Evolutionary conservation across 2,888 invertebrate genomes (phyloP), one percentile per base, ranked within the genome.

Genomic region (Mythimna lalbum): DNA sequence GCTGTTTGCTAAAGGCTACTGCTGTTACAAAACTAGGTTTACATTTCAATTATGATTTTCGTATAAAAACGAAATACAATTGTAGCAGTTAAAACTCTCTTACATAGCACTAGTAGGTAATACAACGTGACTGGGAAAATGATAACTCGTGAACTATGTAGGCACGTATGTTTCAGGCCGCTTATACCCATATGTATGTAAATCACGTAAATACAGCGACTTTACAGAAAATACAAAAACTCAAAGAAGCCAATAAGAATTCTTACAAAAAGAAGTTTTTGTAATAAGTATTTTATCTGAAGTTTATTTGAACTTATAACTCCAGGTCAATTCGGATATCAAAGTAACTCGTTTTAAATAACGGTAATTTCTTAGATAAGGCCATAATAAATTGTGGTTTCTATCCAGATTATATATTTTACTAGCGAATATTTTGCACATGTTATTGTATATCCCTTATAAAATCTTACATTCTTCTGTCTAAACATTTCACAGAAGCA

Each of bases 21-120:
- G 47, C 19, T 53, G n/a, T 78, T 72, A 61, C 60, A 78, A 71
- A 69, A 56, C 69, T 14, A 12, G 33, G 27, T 60, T 60, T 33
- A 9, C 14, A 21, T 47, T 56, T 33, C 50, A 50, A 21, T 39
- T 7, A 43, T 43, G 6, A 43, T 50, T 63, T 78, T 57, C 43
- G 19, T 36, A 57, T 59, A 12, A 2, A 12, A 59, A 36, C n/a
- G 10, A 2, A n/a, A 61, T 17, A 49, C 21, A 36, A 50, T 50
- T 31, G 57, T 33, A 57, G 23, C 39, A 56, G 23, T 72, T 57
- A 17, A 49, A 55, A 43, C 23, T 31, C 27, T 9, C 21, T 49
- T 71, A 39, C 27, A 23, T 21, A 27, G 36, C 23, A 31, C 17
- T 23, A 63, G n/a, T 55, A 36, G 19, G 12, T 60, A 49, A 47